phyloP scores from a whole-genome alignment of 2,113 vertebrate genomes.

The Thamnophis sirtalis region DNA sequence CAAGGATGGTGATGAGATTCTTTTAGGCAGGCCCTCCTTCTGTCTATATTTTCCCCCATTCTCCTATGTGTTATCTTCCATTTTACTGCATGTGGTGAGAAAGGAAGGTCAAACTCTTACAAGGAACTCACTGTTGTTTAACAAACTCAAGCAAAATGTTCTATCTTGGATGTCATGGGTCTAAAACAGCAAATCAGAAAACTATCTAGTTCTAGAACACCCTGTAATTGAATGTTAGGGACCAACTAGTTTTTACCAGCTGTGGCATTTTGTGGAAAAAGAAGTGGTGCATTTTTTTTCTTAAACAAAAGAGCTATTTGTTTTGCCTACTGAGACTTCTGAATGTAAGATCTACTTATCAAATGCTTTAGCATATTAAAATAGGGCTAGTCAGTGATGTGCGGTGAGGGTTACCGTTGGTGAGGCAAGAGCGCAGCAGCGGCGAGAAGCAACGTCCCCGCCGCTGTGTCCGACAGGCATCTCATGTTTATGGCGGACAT shows the following conservation, averaged over 20 bases:
- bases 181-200: neutral
- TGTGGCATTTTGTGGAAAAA: neutral
- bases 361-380: neutral
- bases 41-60: neutral
- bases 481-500: no score
- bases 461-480: no score
- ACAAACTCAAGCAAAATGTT: neutral
- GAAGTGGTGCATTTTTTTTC: neutral
- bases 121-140: neutral
- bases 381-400: neutral
- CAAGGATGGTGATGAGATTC: neutral
- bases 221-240: neutral
- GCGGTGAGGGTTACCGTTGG: no score
- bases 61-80: neutral
- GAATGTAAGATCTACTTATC: neutral
- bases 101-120: neutral
- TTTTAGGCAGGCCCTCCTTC: neutral
- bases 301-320: neutral
- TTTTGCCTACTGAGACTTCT: neutral
- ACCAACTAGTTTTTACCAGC: neutral
- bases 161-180: neutral
- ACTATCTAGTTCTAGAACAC: neutral
- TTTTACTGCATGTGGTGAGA: neutral
- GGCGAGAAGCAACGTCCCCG: no score
- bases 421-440: no score